Evolutionary conservation across 2,113 vertebrate species (phyloP).

Genomic region (Equus quagga): DNA sequence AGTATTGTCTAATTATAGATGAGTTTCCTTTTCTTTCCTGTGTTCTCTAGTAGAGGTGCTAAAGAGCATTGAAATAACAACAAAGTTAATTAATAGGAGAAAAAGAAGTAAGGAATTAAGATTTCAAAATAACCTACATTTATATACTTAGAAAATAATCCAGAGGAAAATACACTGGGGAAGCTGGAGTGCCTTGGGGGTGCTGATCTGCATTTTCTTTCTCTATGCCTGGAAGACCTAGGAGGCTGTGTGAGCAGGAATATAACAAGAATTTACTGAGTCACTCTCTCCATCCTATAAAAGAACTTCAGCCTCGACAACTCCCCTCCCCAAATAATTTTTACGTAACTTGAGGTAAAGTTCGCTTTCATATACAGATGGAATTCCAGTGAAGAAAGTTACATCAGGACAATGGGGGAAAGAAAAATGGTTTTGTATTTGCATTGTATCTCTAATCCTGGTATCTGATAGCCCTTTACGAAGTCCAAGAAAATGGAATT

Average conservation of each 20-base stretch:
- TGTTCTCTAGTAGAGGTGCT: slow-evolving; percentile 31
- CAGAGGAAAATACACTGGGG: background rate
- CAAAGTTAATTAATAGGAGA: slow-evolving; percentile 14
- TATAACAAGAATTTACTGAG: background rate
- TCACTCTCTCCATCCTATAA: background rate
- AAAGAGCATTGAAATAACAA: slow-evolving; percentile 44
- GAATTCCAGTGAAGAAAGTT: slow-evolving; percentile 32
- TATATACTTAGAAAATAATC: slow-evolving; percentile 11
- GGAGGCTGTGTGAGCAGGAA: background rate
- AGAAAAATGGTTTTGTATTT: background rate
- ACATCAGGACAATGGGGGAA: background rate
- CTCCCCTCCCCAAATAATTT: background rate
- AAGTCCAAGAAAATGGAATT: slow-evolving; percentile 58
- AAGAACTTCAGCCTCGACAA: background rate
- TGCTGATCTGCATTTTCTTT: background rate
- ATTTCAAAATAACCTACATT: background rate
- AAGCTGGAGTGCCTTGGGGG: background rate
- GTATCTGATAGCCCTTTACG: background rate
- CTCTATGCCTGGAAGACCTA: background rate
- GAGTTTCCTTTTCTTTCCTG: slow-evolving; percentile 41
- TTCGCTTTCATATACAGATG: background rate
- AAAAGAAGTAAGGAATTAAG: background rate
- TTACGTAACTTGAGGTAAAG: background rate
- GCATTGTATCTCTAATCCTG: background rate
- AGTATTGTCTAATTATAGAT: background rate